These are phyloP conservation scores for Nemapogon koenigi DNA, from an alignment of 2,888 invertebrate genomes.

Conservation along the genomic window DNA sequence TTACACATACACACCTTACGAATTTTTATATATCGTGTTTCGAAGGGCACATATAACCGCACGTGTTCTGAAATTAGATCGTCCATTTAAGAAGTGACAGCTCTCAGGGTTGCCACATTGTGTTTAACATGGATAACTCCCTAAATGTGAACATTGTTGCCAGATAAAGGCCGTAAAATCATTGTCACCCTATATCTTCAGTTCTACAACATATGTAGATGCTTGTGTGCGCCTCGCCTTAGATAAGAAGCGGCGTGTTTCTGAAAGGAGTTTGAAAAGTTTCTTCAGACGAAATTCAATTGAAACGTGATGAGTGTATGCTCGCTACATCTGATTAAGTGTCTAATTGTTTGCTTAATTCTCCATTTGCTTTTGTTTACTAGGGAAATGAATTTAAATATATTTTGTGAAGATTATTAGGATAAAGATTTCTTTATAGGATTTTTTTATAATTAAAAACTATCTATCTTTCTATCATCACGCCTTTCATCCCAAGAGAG, in stretches of 20 bases:
- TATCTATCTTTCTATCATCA: too few species aligned
- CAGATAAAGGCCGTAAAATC: not conserved
- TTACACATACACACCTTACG: too few species aligned
- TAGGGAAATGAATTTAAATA: not conserved
- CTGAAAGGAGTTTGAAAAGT: slow-evolving; percentile 8
- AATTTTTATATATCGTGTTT: too few species aligned
- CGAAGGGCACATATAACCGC: too few species aligned
- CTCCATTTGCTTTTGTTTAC: not conserved
- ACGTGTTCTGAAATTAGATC: too few species aligned
- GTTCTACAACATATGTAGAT: not conserved
- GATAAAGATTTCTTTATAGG: not conserved
- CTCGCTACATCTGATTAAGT: slow-evolving; percentile 7
- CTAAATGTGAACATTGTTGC: too few species aligned
- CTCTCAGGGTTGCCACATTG: too few species aligned
- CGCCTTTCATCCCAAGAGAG: too few species aligned
- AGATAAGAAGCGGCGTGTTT: slow-evolving; percentile 9
- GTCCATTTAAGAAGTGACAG: too few species aligned
- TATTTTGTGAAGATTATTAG: not conserved
- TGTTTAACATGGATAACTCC: too few species aligned
- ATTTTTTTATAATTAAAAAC: too few species aligned
- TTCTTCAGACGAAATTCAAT: slow-evolving; percentile 5
- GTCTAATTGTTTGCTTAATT: slow-evolving; percentile 6
- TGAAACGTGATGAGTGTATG: slow-evolving; percentile 8
- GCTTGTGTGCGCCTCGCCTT: not conserved
- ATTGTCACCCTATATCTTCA: slow-evolving; percentile 3